phyloP scores from a whole-genome alignment of 1,140 invertebrate genomes.

The Palaemon carinicauda region DNA sequence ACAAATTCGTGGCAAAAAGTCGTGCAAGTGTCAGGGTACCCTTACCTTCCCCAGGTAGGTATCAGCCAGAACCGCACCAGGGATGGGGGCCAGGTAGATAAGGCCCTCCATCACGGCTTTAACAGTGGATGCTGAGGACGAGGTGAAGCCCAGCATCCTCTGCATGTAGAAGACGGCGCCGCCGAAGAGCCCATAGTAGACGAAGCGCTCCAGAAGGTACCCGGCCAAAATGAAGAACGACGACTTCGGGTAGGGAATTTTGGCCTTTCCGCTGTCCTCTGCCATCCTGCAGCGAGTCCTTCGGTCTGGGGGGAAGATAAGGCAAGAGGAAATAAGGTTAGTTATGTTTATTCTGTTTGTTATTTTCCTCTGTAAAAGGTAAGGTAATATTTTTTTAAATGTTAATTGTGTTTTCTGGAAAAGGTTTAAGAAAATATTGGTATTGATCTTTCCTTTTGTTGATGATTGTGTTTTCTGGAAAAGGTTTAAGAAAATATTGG shows the following conservation, averaged over 20 bases:
- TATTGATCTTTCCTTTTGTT: no score
- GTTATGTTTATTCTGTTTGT: no score
- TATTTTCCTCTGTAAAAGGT: no score
- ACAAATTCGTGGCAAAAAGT: no score
- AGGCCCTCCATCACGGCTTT: slow-evolving; percentile 48
- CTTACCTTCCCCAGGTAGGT: slow-evolving; percentile 85
- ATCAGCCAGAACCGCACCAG: slow-evolving; percentile 89
- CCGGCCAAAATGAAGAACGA: slow-evolving; percentile 35
- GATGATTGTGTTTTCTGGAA: no score
- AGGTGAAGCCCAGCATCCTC: slow-evolving; percentile 47
- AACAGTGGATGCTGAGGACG: slow-evolving; percentile 33
- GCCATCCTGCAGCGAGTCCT: not conserved
- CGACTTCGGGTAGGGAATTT: slow-evolving; percentile 13
- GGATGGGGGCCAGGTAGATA: slow-evolving; percentile 81
- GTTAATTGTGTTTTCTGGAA: not conserved
- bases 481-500: not conserved
- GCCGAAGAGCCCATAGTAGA: slow-evolving; percentile 57
- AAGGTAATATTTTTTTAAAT: not conserved
- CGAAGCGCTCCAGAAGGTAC: slow-evolving; percentile 51
- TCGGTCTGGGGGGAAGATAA: not conserved
- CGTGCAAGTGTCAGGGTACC: no score
- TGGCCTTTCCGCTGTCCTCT: not conserved
- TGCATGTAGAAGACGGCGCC: slow-evolving; percentile 56
- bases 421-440: no score
- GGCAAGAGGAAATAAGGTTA: not conserved